phyloP scores from a whole-genome alignment of 1,140 invertebrate genomes.

The Drosophila orosa region DNA sequence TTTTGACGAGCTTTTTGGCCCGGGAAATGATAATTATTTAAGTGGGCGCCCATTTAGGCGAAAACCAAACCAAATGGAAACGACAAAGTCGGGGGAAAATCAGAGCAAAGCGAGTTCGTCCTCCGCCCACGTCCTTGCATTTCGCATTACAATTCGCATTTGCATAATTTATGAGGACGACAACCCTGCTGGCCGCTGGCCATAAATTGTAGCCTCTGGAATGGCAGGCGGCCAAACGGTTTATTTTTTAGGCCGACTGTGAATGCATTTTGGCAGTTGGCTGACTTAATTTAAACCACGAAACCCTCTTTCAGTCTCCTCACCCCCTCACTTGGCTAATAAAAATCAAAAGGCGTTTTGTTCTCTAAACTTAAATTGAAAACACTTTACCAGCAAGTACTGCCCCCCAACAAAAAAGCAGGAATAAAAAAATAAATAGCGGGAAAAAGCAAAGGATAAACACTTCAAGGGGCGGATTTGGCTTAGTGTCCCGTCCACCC shows the following conservation, averaged over 20 bases:
- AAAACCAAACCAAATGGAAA: constrained; percentile 39
- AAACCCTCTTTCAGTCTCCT: background rate
- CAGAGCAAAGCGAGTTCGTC: background rate
- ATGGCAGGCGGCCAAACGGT: constrained; percentile 34
- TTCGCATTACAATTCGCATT: constrained; percentile 73
- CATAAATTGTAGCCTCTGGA: constrained; percentile 56
- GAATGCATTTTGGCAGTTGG: constrained; percentile 54
- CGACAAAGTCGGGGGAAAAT: constrained; percentile 7
- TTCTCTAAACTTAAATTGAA: constrained; percentile 83
- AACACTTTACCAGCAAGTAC: constrained; percentile 60
- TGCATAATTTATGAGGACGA: constrained; percentile 79
- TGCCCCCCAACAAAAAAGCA: constrained; percentile 19
- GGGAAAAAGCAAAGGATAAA: constrained; percentile 64
- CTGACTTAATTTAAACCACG: constrained; percentile 21
- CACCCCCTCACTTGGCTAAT: constrained; percentile 49
- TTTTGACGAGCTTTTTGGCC: constrained; percentile 73
- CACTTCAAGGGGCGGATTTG: constrained; percentile 80
- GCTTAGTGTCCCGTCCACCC: constrained; percentile 50
- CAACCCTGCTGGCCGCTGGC: constrained; percentile 64
- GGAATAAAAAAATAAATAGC: background rate
- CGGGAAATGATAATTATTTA: constrained; percentile 82
- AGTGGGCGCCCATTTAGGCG: constrained; percentile 69
- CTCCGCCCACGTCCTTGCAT: constrained; percentile 27
- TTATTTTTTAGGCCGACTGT: constrained; percentile 28
- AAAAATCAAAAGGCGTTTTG: constrained; percentile 83